Base-by-base conservation (phyloP, 2,888 invertebrate species). In the Polydrusus tereticollis region DNA sequence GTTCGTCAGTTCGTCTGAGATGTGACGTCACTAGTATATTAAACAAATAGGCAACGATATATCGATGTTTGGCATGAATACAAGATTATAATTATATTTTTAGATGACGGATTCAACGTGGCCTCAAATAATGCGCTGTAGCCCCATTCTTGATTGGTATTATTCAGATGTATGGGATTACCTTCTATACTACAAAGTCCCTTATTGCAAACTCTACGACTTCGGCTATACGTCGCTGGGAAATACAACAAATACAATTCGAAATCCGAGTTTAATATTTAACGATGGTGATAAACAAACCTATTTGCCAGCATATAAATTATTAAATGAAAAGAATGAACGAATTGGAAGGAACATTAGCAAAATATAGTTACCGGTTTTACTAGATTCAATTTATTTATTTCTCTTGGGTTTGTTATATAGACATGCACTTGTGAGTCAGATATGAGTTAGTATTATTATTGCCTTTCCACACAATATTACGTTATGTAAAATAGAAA, bases 111-210 rank as follows among this genome's bases (percentile, higher is more conserved):
- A 99, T 85, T 80, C 88, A 0, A 92, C 89, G 76, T 99, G 99
- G 99, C 98, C 99, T 0, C 89, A 91, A 78, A 87, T 97, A 75
- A 91, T 97, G 88, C 88, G 99, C 55, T 92, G 98, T 3, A 95
- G 91, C 81, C 98, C 98, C 0, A 86, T 99, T 14, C 87, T 99
- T n/a, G 91, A 96, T 79, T 99, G 98, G 98, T 89, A 89, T 8
- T 98, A 97, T 83, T 89, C 90, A 23, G 93, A 98, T 81, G 91
- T 99, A 72, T 99, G 99, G 99, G 88, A 90, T 67, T 97, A 97
- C 82, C 88, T 99, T 4, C 86, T 94, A 20, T 87, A 89, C 47
- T 88, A 93, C 62, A 88, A 91, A 71, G 91, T 99, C 67, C 94
- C 97, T 20, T 99, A 98, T 83, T 99, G 99, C 84, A 87, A 88